These are phyloP conservation scores for Nicator chloris DNA, from an alignment of 2,113 vertebrate genomes.

Conservation along the genomic window DNA sequence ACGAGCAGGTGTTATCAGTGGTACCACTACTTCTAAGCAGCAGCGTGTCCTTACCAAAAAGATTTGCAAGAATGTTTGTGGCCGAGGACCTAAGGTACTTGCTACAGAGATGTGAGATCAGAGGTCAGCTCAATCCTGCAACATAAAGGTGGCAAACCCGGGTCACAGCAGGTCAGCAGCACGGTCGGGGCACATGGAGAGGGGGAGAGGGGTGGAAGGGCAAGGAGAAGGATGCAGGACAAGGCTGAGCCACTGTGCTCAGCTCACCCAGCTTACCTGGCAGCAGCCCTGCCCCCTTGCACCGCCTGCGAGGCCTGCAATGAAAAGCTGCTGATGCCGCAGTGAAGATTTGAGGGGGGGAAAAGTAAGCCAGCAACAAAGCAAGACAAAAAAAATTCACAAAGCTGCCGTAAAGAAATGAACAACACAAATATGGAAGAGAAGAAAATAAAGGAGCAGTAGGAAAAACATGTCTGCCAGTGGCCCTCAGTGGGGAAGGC, in stretches of 20 bases:
- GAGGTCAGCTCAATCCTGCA: constrained; percentile 88
- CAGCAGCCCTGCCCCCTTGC: constrained; percentile 53
- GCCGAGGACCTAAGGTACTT: constrained; percentile 74
- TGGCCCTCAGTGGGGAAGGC: background rate
- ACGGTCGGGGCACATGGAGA: background rate
- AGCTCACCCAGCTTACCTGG: constrained; percentile 47
- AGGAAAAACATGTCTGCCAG: background rate
- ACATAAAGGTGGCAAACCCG: constrained; percentile 76
- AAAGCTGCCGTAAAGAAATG: constrained; percentile 12
- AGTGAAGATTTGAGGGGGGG: background rate
- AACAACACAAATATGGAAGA: constrained; percentile 34
- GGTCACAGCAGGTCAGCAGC: constrained; percentile 60
- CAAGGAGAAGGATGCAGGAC: background rate
- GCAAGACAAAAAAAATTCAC: constrained; percentile 6
- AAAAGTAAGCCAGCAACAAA: constrained; percentile 28
- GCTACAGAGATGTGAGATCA: constrained; percentile 86
- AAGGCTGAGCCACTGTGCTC: background rate
- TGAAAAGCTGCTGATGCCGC: constrained; percentile 54
- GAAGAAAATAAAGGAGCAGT: constrained; percentile 27
- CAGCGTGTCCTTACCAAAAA: constrained; percentile 76
- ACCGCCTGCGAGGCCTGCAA: constrained; percentile 51
- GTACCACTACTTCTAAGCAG: constrained; percentile 65
- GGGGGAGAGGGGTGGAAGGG: background rate
- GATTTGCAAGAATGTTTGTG: constrained; percentile 76
- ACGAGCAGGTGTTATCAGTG: constrained; percentile 46